Conservation (phyloP, 2,113 vertebrate genomes). For the Nestor notabilis region DNA sequence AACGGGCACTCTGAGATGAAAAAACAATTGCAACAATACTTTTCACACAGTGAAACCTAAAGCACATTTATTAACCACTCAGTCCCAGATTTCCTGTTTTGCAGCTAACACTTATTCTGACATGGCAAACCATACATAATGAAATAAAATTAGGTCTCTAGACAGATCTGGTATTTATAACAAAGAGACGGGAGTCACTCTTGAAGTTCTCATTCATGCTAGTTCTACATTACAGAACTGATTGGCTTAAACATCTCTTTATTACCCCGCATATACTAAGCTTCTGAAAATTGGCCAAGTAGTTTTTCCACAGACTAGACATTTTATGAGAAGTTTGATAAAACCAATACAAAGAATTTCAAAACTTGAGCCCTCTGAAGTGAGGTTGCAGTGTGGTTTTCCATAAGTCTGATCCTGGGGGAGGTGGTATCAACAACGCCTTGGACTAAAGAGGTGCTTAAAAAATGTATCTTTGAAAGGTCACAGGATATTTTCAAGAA, state of each 20-base stretch:
- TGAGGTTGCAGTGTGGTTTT: not conserved
- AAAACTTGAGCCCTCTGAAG: not conserved
- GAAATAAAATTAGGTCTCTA: slow-evolving; percentile 31
- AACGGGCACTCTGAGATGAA: not conserved
- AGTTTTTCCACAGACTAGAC: not conserved
- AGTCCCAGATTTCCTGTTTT: not conserved
- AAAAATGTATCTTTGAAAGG: not conserved
- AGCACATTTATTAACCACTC: not conserved
- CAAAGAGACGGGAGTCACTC: not conserved
- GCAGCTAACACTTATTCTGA: not conserved
- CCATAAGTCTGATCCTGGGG: not conserved
- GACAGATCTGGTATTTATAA: not conserved
- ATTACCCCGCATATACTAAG: not conserved
- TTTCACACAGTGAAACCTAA: not conserved
- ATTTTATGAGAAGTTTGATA: not conserved
- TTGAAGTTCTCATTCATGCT: not conserved
- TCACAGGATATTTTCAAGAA: not conserved
- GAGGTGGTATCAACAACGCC: not conserved
- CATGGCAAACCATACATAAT: not conserved
- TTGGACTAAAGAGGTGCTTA: not conserved
- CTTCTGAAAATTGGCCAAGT: not conserved
- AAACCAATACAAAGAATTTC: not conserved
- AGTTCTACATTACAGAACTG: not conserved
- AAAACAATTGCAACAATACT: not conserved
- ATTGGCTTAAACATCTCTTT: not conserved